Conservation (phyloP, 2,888 invertebrate genomes). For the Salticus scenicus region DNA sequence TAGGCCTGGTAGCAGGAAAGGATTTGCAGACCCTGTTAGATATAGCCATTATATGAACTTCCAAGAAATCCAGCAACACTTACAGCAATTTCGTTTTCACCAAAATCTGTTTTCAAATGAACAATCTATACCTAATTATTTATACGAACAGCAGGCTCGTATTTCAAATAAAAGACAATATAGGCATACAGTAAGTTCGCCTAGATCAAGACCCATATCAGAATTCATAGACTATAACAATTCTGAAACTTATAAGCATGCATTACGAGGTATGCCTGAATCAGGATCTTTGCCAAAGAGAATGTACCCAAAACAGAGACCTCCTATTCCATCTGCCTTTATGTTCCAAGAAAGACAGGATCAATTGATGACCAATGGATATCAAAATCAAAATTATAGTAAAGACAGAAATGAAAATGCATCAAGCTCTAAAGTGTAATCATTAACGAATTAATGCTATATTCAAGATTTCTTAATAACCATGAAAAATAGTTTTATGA, state of each 20-base stretch:
- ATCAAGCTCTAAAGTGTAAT: conserved; percentile 49
- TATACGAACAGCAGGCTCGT: background rate
- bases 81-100: conserved; percentile 68
- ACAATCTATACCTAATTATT: background rate
- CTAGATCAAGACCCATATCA: conserved; percentile 82
- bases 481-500: too few species aligned
- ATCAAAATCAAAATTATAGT: conserved; percentile 3
- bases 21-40: conserved; percentile 78
- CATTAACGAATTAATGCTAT: too few species aligned
- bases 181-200: conserved; percentile 59
- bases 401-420: background rate
- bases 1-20: conserved; percentile 79
- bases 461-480: too few species aligned
- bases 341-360: conserved; percentile 20
- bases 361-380: conserved; percentile 20
- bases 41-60: conserved; percentile 88
- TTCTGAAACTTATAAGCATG: background rate
- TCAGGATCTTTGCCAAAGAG: conserved; percentile 50
- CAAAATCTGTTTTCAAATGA: conserved; percentile 41
- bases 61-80: conserved; percentile 87
- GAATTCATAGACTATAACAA: conserved; percentile 89
- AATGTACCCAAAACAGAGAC: conserved; percentile 52
- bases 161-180: conserved; percentile 31
- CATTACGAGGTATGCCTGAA: conserved; percentile 24
- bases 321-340: conserved; percentile 46